Conservation (phyloP, 2,113 vertebrate genomes). For the Plectropomus leopardus region DNA sequence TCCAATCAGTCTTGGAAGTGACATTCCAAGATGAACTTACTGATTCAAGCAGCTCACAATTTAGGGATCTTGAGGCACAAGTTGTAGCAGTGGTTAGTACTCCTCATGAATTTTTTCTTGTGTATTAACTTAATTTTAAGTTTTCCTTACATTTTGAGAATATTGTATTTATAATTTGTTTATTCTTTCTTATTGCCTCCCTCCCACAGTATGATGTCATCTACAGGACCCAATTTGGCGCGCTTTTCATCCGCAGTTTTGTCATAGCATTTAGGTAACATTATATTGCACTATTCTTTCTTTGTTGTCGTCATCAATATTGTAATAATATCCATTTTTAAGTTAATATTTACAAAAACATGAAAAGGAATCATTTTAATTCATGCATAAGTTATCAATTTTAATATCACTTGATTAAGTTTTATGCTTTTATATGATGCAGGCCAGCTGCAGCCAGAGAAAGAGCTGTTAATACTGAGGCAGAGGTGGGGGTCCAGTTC, state of each 20-base stretch:
- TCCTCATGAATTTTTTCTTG: not conserved
- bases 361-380: not conserved
- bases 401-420: not conserved
- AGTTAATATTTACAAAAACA: not conserved
- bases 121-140: not conserved
- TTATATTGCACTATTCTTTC: not conserved
- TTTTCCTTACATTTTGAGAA: not conserved
- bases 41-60: not conserved
- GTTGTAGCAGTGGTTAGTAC: conserved; percentile 23
- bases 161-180: not conserved
- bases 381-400: not conserved
- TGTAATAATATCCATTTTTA: not conserved
- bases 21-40: not conserved
- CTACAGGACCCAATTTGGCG: accelerated
- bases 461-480: not conserved
- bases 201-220: conserved; percentile 15
- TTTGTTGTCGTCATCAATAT: not conserved
- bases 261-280: conserved; percentile 3
- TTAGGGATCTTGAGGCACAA: not conserved
- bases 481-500: conserved; percentile 39
- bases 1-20: not conserved
- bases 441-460: accelerated
- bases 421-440: not conserved
- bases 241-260: not conserved
- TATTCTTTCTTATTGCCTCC: not conserved